These are phyloP conservation scores for Danaus plexippus DNA, from an alignment of 1,140 invertebrate genomes.

Conservation along the genomic window DNA sequence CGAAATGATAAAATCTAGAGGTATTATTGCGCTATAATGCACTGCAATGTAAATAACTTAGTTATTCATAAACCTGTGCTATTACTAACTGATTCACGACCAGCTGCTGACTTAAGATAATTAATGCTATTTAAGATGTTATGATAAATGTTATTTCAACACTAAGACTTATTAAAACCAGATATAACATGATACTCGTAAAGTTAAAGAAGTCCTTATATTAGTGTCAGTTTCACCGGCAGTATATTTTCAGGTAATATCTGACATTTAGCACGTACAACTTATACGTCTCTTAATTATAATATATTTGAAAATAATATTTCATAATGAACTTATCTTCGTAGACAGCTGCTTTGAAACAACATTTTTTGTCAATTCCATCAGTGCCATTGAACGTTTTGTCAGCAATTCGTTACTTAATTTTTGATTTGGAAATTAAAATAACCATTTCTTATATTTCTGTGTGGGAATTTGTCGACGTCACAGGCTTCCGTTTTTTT, in stretches of 20 bases:
- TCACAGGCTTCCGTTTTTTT: slow-evolving; percentile 23
- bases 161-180: slow-evolving; percentile 19
- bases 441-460: slow-evolving; percentile 10
- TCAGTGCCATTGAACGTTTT: no score
- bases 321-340: no score
- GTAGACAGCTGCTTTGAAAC: no score
- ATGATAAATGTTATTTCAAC: slow-evolving; percentile 30
- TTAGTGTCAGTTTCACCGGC: neutral
- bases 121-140: slow-evolving; percentile 34
- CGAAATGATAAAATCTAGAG: no score
- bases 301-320: no score
- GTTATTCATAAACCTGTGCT: slow-evolving; percentile 1
- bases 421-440: neutral
- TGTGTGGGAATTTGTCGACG: slow-evolving; percentile 18
- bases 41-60: no score
- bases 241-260: slow-evolving; percentile 1
- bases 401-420: no score
- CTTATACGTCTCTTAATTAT: no score
- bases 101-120: slow-evolving; percentile 18
- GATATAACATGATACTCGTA: slow-evolving; percentile 2
- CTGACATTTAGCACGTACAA: neutral
- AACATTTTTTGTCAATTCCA: no score
- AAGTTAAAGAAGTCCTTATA: slow-evolving; percentile 15
- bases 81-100: slow-evolving; percentile 1
- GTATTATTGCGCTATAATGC: no score